Evolutionary conservation across 2,113 vertebrate genomes (phyloP), one percentile per base, ranked within the genome.

Genomic region (Callithrix jacchus): DNA sequence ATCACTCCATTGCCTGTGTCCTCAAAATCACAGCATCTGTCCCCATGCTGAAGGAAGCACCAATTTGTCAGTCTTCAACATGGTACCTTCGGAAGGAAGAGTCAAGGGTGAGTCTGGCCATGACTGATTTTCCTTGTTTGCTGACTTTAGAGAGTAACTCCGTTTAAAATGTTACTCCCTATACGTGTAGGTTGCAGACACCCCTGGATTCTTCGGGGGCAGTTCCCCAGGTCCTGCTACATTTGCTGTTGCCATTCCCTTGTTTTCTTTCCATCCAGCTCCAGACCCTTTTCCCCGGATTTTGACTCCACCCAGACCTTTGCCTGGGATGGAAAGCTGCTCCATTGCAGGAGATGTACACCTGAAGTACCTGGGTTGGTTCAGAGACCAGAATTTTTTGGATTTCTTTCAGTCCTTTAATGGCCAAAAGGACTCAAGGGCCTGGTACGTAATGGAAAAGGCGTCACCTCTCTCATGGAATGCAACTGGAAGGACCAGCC

Each of bases 51-150:
- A n/a, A 9, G 35, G 71, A 52, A 66, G 42, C 52, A 8, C 47
- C 2, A 4, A 2, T 11, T 32, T n/a, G 66, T 47, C 54, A n/a
- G 73, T 42, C 47, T 70, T 83, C 18, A 47, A 5, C 14, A 20
- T 2, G 21, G 27, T n/a, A 11, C 42, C 47, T 89, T 89, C 42
- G 27, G 56, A 82, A 47, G n/a, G 71, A 66, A 68, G 8, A 32
- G 16, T 81, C 32, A 1, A 89, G 32, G 12, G 35, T 12, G 20
- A 58, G n/a, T 40, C 32, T 77, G 82, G 66, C 73, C 6, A 17
- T 5, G 37, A 2, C 6, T 0, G 0, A 6, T 14, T 54, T 52
- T 76, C 79, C 42, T 74, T 12, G 13, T 11, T 17, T 0, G 1
- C 58, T 40, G 77, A 35, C 20, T 25, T 47, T 32, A 17, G 10